Base-by-base conservation (phyloP, 2,113 vertebrate species). In the Mesoclemmys tuberculata region DNA sequence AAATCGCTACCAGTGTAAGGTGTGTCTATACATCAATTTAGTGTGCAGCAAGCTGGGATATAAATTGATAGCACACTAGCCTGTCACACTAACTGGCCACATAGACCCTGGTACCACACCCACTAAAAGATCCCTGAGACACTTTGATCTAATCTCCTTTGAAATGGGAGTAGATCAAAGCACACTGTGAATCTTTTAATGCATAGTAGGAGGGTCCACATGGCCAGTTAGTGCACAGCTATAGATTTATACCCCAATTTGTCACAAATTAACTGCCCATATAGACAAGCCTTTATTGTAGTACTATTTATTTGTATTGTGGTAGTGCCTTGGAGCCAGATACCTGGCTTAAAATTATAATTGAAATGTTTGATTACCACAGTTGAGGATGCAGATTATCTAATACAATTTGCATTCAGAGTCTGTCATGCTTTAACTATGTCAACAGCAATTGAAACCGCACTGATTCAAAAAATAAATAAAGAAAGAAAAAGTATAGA, bases 371-470 rank as follows among this genome's bases (percentile, higher is more conserved):
- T 86, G 84, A 4, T 91, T 88, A 79, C 58, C 80, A 6, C 58
- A 79, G 58, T 83, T 24, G 24, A 71, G 46, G n/a, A 90, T 41
- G 22, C 18, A 74, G 38, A 22, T 21, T 9, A 6, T 95, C 16
- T 80, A 85, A 91, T 94, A 80, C 54, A 3, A 6, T 22, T 81
- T 48, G 24, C 1, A 1, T 85, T 94, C 94, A 27, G 91, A 68
- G 82, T 87, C 88, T 89, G 68, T 84, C 91, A 46, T 91, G 75
- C 22, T 84, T 91, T 93, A 82, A 87, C 35, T 85, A 48, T 68
- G 6, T 86, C 44, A 51, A 3, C 31, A 64, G 31, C 18, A 35
- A 35, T 18, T 64, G 61, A 35, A 64, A 64, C 14, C 16, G 31
- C 29, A 61, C 58, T 35, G 14, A 61, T 35, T 31, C 29, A 7